Percentiles rank a stretch among this genome's conserved stretches.
These are phyloP conservation scores for Monopterus albus DNA, from an alignment of 2,113 vertebrate species.

Conservation along the genomic window DNA sequence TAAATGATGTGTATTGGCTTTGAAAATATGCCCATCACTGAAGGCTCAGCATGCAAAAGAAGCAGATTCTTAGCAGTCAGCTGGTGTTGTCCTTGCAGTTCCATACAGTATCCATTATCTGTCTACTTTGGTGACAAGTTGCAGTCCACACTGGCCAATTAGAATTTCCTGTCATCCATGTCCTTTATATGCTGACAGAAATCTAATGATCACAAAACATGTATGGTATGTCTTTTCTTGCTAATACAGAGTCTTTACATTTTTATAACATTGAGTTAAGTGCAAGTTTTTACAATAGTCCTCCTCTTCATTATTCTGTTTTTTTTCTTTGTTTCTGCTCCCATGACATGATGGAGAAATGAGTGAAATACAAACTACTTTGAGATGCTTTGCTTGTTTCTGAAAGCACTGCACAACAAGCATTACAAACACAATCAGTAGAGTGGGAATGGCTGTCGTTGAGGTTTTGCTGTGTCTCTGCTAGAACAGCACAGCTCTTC, in stretches of 20 bases:
- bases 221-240: background rate
- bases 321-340: too few species aligned
- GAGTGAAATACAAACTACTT: background rate
- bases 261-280: too few species aligned
- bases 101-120: background rate
- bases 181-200: too few species aligned
- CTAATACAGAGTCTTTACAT: too few species aligned
- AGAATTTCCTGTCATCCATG: background rate
- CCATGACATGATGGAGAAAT: background rate
- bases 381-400: background rate
- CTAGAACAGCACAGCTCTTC: background rate
- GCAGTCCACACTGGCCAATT: background rate
- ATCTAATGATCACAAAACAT: background rate
- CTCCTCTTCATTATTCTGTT: too few species aligned
- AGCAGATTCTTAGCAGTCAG: background rate
- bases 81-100: background rate
- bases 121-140: background rate
- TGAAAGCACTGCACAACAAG: background rate
- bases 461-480: background rate
- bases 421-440: too few species aligned
- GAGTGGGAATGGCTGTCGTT: background rate
- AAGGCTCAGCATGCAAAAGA: too few species aligned
- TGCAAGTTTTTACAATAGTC: too few species aligned
- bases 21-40: too few species aligned
- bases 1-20: too few species aligned